These are phyloP conservation scores for Lathronympha strigana DNA, from an alignment of 2,888 invertebrate species.

Conservation along the genomic window DNA sequence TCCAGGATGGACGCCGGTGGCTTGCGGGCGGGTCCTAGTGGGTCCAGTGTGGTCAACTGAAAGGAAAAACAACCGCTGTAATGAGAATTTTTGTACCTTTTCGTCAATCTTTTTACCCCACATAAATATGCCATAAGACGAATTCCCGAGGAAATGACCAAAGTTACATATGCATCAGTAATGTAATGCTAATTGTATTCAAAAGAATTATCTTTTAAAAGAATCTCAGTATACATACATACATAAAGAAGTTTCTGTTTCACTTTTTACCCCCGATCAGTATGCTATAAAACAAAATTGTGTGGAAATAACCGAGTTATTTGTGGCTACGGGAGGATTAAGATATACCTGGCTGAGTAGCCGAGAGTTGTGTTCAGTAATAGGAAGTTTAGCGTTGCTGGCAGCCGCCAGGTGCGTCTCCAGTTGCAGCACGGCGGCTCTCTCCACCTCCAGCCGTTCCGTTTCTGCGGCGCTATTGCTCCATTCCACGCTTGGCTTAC, in stretches of 20 bases:
- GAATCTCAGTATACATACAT: too few relatives aligned
- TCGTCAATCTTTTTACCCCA: too few relatives aligned
- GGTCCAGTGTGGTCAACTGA: conserved; percentile 92
- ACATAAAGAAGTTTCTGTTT: neutral
- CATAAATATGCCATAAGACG: too few relatives aligned
- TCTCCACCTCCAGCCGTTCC: conserved; percentile 69
- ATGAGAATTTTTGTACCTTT: too few relatives aligned
- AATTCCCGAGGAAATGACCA: too few relatives aligned
- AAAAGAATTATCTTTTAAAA: too few relatives aligned
- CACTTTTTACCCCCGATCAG: neutral
- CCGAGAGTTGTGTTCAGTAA: conserved; percentile 95
- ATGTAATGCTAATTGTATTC: too few relatives aligned
- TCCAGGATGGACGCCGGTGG: conserved; percentile 92
- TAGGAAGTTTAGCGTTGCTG: conserved; percentile 92
- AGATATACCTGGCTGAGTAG: conserved; percentile 88
- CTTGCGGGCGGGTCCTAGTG: conserved; percentile 91
- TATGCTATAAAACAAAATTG: neutral
- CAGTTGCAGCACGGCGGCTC: conserved; percentile 85
- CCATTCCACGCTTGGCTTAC: conserved; percentile 78
- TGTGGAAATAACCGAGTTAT: neutral
- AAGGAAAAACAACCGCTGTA: neutral
- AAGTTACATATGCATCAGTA: too few relatives aligned
- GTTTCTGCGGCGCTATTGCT: conserved; percentile 57
- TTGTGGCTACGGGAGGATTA: too few relatives aligned
- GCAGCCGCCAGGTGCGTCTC: conserved; percentile 96